Conservation (phyloP, 2,113 vertebrate species). For the Rafetus swinhoei region DNA sequence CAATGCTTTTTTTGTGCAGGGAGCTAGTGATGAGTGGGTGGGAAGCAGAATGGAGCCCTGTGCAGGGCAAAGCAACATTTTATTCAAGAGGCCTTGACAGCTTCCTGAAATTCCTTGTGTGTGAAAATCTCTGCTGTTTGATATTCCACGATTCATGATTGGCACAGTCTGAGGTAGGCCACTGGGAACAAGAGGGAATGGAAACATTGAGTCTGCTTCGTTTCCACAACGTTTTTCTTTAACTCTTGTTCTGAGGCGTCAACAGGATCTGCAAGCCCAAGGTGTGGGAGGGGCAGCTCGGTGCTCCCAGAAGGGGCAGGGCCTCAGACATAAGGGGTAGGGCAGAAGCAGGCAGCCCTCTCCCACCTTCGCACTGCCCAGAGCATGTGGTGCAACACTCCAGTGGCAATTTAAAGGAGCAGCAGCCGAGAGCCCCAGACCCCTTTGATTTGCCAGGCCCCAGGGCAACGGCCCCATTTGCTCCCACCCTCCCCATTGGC, state of each 20-base stretch:
- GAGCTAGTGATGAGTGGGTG: background rate
- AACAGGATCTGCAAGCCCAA: no score
- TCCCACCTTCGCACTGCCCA: no score
- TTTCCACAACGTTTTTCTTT: background rate
- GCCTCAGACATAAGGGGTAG: no score
- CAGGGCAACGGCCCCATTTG: no score
- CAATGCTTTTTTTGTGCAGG: background rate
- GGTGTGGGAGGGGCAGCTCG: no score
- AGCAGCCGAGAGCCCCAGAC: no score
- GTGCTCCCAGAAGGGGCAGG: no score
- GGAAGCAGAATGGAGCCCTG: background rate
- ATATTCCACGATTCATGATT: rapidly evolving
- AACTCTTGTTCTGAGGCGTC: background rate
- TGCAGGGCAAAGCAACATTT: background rate
- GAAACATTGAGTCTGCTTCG: background rate
- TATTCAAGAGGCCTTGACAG: background rate
- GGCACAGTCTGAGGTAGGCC: background rate
- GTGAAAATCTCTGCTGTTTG: background rate
- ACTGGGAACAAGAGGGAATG: rapidly evolving
- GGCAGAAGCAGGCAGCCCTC: no score
- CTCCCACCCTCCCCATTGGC: no score
- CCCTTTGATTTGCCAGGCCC: no score
- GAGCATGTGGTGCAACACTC: no score
- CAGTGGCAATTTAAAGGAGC: no score
- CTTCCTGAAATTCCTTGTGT: background rate